Evolutionary conservation across 2,888 invertebrate species (phyloP), one percentile per base, ranked within the genome.

Genomic region (Calliphora vomitoria): DNA sequence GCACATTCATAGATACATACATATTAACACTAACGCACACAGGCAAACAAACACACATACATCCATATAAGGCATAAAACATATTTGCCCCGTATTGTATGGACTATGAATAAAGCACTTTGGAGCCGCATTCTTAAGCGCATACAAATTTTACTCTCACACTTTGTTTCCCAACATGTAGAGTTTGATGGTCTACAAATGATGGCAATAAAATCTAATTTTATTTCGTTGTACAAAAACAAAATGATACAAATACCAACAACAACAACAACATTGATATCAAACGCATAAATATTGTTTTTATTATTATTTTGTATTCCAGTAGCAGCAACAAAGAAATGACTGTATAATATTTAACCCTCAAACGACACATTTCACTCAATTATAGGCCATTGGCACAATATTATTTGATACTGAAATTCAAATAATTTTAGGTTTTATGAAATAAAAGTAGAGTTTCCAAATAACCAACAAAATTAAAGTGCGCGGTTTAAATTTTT

Each of bases 161-260:
- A 75, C 72, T 35, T 74, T 79, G 44, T 47, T 53, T 60, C 3
- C 44, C 60, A 41, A 44, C 47, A 60, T 44, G 71, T 25, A 38
- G 10, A 71, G 25, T 80, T 72, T 47, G 64, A 74, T 72, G 66
- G 69, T 53, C 74, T 66, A 85, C 81, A 86, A 86, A 82, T 80
- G 62, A 75, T 79, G 75, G 86, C 79, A 83, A 75, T 79, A 86
- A 82, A 86, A 86, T 25, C 69, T 64, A 83, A 86, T 86, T 74
- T 47, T 25, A 72, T 64, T 66, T 82, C 35, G 25, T 20, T 20
- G 10, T 41, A 64, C 25, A 31, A 38, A 41, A 41, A 66, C 6
- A n/a, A 41, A 38, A 72, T 25, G 8, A 66, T 41, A 44, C n/a
- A 15, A 44, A 44, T 55, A 41, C n/a, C 31, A 18, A 20, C 35